These are phyloP conservation scores for Meteorus sp. DNA, from an alignment of 1,140 invertebrate species.

Conservation along the genomic window DNA sequence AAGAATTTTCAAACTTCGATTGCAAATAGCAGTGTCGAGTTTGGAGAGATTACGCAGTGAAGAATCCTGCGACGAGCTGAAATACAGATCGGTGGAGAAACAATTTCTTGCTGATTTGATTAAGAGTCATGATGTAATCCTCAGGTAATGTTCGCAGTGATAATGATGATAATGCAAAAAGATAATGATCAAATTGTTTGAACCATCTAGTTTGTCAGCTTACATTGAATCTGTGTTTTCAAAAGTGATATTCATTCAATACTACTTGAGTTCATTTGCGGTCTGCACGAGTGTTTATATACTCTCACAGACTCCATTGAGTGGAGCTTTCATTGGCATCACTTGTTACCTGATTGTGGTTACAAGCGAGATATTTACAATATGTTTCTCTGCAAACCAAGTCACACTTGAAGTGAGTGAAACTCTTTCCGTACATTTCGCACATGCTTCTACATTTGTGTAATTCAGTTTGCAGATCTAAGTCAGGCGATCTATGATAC, in stretches of 20 bases:
- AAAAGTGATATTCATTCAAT: conserved; percentile 2
- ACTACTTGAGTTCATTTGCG: conserved; percentile 5
- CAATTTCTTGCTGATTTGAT: conserved; percentile 3
- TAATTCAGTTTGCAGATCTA: conserved; percentile 4
- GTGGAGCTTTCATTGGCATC: not conserved
- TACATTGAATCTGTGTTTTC: not conserved
- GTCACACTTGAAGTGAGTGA: not conserved
- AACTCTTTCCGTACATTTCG: not conserved
- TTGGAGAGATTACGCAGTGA: not conserved
- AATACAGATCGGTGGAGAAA: not conserved
- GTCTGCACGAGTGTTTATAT: conserved; percentile 2
- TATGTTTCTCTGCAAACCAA: conserved; percentile 3
- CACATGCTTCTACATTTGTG: not conserved
- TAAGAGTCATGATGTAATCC: conserved; percentile 1
- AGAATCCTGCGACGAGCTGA: not conserved
- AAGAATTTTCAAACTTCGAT: not conserved
- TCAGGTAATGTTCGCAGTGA: not conserved
- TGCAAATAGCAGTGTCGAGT: not conserved
- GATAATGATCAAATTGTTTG: not conserved
- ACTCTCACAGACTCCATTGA: not conserved
- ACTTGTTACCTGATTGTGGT: not conserved
- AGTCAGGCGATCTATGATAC: not conserved
- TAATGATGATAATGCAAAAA: not conserved
- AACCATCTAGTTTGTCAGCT: too few relatives aligned
- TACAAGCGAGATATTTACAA: not conserved